Conservation (phyloP, 2,797 vertebrate genomes). For the Rallus crepitans region DNA sequence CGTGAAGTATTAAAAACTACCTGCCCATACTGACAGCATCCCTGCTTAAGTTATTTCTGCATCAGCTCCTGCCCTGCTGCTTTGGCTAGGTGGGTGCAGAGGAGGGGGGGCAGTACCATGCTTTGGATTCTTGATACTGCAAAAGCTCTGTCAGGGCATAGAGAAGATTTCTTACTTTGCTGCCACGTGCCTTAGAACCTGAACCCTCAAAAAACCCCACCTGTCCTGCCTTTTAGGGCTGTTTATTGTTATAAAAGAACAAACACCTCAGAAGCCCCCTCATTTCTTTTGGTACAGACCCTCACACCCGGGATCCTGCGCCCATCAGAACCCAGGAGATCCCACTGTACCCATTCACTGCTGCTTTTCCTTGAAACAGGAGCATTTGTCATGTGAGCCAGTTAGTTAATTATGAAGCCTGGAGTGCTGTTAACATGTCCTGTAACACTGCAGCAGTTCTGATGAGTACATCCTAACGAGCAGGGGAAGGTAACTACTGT, state of each 20-base stretch:
- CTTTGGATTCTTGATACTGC: not conserved
- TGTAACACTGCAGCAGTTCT: not conserved
- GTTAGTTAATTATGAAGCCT: constrained; percentile 41
- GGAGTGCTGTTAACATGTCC: not conserved
- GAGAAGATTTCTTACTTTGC: not conserved
- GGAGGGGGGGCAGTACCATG: not conserved
- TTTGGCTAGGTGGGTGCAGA: not conserved
- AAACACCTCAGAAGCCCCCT: not conserved
- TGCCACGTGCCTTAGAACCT: not conserved
- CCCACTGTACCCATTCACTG: not conserved
- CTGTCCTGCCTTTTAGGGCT: not conserved
- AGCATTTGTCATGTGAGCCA: not conserved
- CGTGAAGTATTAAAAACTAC: not conserved
- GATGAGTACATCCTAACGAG: not conserved
- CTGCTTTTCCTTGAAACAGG: not conserved
- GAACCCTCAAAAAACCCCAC: not conserved
- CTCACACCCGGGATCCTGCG: not conserved
- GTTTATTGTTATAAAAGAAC: not conserved
- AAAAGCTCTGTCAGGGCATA: not conserved
- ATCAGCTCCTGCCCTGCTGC: not conserved
- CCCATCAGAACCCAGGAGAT: not conserved
- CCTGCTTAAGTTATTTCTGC: not conserved
- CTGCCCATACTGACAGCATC: not conserved
- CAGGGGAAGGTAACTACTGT: not conserved
- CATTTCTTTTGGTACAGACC: not conserved